Conservation (phyloP, 2,113 vertebrate species). For the Melanocharis versteri region DNA sequence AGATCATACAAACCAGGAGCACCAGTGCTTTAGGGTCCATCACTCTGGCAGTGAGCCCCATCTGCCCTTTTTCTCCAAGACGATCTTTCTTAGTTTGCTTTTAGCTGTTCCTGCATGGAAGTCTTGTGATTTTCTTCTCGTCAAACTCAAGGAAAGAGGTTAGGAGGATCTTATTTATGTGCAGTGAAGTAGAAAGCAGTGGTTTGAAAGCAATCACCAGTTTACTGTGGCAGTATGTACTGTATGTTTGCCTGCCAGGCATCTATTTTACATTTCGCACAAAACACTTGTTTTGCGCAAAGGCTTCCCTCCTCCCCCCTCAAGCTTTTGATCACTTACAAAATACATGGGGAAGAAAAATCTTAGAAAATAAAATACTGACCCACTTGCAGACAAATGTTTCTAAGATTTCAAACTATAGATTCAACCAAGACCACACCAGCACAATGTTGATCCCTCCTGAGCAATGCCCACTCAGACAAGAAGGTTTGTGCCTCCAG, state of each 20-base stretch:
- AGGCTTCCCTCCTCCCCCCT: neutral
- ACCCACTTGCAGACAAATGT: neutral
- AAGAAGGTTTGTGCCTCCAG: neutral
- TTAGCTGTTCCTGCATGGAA: neutral
- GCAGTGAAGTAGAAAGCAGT: slow-evolving; percentile 18
- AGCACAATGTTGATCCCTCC: neutral
- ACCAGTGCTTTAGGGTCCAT: neutral
- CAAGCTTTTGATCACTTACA: neutral
- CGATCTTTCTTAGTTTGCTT: neutral
- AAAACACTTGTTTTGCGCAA: neutral
- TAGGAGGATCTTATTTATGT: slow-evolving; percentile 22
- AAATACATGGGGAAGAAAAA: neutral
- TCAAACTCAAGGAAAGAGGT: neutral
- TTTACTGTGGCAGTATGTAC: neutral
- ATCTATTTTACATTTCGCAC: neutral
- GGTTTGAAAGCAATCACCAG: slow-evolving; percentile 1
- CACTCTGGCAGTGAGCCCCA: neutral
- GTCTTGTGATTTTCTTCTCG: neutral
- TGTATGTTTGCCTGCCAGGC: slow-evolving; percentile 3
- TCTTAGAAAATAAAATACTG: neutral
- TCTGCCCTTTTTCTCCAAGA: neutral
- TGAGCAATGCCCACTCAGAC: neutral
- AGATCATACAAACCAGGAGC: neutral
- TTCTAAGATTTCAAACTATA: neutral
- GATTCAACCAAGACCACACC: neutral